phyloP scores from a whole-genome alignment of 1,140 invertebrate genomes.

The Melipona quadrifasciata region DNA sequence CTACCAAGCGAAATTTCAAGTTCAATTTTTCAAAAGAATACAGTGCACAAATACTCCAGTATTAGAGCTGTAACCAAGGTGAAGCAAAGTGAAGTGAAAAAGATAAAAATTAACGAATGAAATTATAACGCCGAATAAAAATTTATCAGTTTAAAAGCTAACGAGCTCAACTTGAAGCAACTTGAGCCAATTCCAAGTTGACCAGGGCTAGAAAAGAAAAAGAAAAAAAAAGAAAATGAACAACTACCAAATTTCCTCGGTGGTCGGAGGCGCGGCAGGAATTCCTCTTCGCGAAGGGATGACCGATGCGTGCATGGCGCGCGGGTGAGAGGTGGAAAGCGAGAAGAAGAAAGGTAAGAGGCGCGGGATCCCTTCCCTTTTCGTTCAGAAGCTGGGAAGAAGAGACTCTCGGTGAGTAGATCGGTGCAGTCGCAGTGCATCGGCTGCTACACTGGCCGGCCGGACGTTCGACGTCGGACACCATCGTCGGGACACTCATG shows the following conservation, averaged over 20 bases:
- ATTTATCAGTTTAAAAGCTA: too few relatives aligned
- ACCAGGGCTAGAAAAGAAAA: too few relatives aligned
- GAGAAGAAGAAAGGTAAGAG: constrained; percentile 77
- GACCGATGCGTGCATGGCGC: constrained; percentile 29
- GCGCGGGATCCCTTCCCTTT: constrained; percentile 73
- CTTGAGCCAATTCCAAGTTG: too few relatives aligned
- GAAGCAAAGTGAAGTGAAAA: too few relatives aligned
- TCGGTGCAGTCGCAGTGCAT: constrained; percentile 71
- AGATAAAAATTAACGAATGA: too few relatives aligned
- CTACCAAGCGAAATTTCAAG: too few relatives aligned
- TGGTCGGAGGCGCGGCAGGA: constrained; percentile 21
- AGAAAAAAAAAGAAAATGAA: too few relatives aligned
- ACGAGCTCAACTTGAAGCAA: too few relatives aligned
- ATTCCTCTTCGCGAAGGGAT: constrained; percentile 54
- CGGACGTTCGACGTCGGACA: constrained; percentile 63
- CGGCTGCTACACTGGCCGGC: constrained; percentile 70
- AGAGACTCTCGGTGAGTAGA: constrained; percentile 51
- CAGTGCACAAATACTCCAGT: too few relatives aligned
- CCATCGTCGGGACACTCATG: constrained; percentile 64
- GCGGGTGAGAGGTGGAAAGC: constrained; percentile 70
- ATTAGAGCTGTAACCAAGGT: too few relatives aligned
- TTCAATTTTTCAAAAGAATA: too few relatives aligned
- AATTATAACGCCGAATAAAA: too few relatives aligned
- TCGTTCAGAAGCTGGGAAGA: constrained; percentile 62
- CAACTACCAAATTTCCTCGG: neutral